Evolutionary conservation across 2,113 vertebrate genomes (phyloP).

Genomic region (Falcunculus frontatus): DNA sequence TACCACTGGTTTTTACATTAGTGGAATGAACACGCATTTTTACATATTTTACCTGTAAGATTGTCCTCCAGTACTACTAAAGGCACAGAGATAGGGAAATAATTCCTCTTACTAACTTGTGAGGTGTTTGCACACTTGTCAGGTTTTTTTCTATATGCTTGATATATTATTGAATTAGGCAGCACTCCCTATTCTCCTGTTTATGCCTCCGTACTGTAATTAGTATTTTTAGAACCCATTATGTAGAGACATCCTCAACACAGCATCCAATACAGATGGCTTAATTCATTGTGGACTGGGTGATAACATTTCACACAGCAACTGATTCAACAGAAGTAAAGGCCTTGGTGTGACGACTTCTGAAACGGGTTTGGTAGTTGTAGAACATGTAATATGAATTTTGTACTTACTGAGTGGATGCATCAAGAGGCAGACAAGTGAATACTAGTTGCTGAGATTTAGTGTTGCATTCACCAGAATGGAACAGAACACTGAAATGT

Average conservation of each 20-base stretch:
- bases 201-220: background rate
- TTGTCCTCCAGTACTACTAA: background rate
- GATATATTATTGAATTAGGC: background rate
- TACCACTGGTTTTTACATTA: background rate
- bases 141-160: background rate
- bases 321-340: background rate
- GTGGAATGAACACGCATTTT: background rate
- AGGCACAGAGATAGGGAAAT: background rate
- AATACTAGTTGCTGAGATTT: background rate
- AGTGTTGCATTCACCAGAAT: background rate
- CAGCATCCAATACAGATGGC: background rate
- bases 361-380: background rate
- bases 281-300: background rate
- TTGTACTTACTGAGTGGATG: background rate
- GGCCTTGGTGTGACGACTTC: background rate
- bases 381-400: fast-evolving
- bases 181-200: background rate
- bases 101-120: background rate
- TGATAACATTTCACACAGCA: background rate
- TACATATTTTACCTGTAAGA: background rate
- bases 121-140: background rate
- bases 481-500: background rate
- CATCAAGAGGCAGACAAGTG: background rate
- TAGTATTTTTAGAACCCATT: background rate
- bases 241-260: background rate